Conservation (phyloP, 2,113 vertebrate genomes). For the Rhinogobius similis region DNA sequence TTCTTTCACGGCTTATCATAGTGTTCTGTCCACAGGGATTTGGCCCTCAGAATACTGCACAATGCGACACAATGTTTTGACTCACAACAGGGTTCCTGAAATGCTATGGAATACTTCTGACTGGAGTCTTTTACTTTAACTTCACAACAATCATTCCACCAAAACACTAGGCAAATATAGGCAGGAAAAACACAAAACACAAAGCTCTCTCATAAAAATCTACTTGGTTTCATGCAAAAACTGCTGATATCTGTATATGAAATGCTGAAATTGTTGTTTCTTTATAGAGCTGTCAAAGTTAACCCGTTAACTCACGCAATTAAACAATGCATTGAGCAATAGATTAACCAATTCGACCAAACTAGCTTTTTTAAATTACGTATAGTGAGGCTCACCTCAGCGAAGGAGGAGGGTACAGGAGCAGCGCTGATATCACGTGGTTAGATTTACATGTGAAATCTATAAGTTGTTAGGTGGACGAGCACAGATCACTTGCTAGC, state of each 20-base stretch:
- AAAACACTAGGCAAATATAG: not conserved
- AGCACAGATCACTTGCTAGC: too few relatives aligned
- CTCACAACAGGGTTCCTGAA: conserved; percentile 12
- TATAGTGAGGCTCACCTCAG: too few relatives aligned
- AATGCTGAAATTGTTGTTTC: not conserved
- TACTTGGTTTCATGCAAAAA: not conserved
- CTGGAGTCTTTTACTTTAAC: not conserved
- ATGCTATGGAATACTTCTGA: not conserved
- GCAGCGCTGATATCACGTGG: too few relatives aligned
- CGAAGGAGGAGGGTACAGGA: too few relatives aligned
- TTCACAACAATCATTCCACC: not conserved
- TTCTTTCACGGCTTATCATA: conserved; percentile 31
- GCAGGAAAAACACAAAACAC: not conserved
- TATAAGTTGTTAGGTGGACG: too few relatives aligned
- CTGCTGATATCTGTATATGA: too few relatives aligned
- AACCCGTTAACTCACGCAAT: too few relatives aligned
- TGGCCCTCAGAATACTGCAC: conserved; percentile 8
- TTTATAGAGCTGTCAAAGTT: too few relatives aligned
- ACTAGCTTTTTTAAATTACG: too few relatives aligned
- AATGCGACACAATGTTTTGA: not conserved
- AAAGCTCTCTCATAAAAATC: not conserved
- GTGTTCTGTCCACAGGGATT: conserved; percentile 18
- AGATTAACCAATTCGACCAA: too few relatives aligned
- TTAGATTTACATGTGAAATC: too few relatives aligned
- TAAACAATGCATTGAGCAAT: too few relatives aligned